Base-by-base conservation (phyloP, 2,113 vertebrate species). In the Gymnobelideus leadbeateri region DNA sequence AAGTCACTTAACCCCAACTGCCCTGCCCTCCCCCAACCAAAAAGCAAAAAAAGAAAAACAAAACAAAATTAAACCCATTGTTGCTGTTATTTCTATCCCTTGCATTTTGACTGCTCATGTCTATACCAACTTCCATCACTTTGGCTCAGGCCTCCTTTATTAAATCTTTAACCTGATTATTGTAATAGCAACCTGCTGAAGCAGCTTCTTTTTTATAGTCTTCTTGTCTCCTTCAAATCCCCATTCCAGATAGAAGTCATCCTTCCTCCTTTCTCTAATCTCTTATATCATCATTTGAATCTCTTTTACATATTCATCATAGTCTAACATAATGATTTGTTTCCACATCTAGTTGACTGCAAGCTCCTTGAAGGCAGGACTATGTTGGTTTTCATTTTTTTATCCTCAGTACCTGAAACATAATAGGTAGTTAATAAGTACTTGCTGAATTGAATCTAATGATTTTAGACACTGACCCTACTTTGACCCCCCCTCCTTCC, bases 231-330 rank as follows among this genome's bases (percentile, higher is more conserved):
- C 19, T 84, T 84, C n/a, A 84, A 43, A 8, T 84, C n/a, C n/a
- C 68, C 68, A 84, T 84, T 84, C 19, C 90, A 96, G 49, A 93
- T 26, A 90, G 89, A 0, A 92, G n/a, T 51, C 21, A 91, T 91
- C 93, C 3, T 53, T 95, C 94, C 23, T 77, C 92, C 93, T 19
- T 94, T 49, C 31, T 93, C 92, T 89, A 28, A 96, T 94, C 12
- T 31, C 8, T 31, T 12, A 94, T 23, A 91, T 47, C 10, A 94
- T 26, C 84, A 95, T 93, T 50, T 91, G n/a, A 11, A 94, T 12
- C 31, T 47, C 51, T 61, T 93, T 90, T 92, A 94, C 21, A 90
- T 50, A 92, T 43, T 96, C 68, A 55, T 96, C 46, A 90, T 77
- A 8, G 25, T 24, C 47, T 94, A 89, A 96, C 94, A 94, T 50